A percentile compares a stretch with the other conserved stretches of the same genome.
Conservation (phyloP, 1,140 invertebrate genomes). For the Drosophila kanapiae region DNA sequence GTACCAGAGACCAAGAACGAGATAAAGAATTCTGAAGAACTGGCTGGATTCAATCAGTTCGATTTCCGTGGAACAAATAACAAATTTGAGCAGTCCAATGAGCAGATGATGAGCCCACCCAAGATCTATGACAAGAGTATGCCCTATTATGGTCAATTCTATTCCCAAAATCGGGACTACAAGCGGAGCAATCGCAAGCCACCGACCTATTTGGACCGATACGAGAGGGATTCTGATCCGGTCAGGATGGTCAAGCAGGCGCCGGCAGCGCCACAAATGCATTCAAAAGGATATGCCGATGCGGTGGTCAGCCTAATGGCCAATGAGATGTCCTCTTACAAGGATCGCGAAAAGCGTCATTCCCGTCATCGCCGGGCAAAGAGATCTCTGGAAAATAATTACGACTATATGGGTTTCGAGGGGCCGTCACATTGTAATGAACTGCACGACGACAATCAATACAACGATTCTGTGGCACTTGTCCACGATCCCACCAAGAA, state of each 20-base stretch:
- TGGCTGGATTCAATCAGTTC: no score
- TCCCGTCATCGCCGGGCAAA: neutral
- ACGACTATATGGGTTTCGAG: conserved; percentile 7
- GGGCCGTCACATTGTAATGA: neutral
- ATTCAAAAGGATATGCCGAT: conserved; percentile 32
- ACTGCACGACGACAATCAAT: neutral
- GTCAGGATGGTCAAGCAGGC: neutral
- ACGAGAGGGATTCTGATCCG: no score
- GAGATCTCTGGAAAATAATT: conserved; percentile 16
- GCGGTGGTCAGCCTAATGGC: conserved; percentile 63
- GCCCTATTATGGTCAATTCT: no score
- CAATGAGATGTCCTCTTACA: neutral
- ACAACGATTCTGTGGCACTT: neutral
- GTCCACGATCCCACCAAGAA: conserved; percentile 37
- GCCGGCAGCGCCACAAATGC: no score
- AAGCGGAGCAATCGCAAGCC: no score
- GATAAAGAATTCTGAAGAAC: neutral
- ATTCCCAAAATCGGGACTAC: no score
- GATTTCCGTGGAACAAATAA: no score
- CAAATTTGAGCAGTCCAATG: no score
- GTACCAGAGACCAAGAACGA: neutral
- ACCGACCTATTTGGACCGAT: no score
- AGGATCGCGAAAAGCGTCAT: neutral
- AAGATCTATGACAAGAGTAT: no score
- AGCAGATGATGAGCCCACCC: no score